Conservation (phyloP, 1,140 invertebrate genomes). For the Ceratosolen fusciceps region DNA sequence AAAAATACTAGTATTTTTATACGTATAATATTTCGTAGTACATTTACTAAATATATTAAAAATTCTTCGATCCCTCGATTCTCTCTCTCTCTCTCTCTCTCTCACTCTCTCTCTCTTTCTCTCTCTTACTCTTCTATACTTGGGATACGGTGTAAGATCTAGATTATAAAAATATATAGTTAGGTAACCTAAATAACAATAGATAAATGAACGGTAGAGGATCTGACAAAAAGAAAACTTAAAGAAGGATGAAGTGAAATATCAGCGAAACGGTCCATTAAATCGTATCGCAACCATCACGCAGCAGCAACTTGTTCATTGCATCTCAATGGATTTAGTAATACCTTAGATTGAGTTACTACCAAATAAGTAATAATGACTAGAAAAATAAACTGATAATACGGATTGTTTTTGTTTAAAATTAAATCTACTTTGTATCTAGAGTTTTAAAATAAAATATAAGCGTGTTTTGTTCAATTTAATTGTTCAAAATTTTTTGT, state of each 20-base stretch:
- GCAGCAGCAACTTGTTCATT: conserved; percentile 72
- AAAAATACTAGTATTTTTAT: too few species aligned
- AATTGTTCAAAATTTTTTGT: too few species aligned
- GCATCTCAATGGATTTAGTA: conserved; percentile 68
- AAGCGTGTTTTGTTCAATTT: too few species aligned
- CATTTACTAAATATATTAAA: too few species aligned
- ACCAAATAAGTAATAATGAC: too few species aligned
- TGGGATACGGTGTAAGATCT: background rate
- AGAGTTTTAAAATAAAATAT: too few species aligned
- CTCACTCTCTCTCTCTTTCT: background rate
- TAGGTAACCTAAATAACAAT: conserved; percentile 40
- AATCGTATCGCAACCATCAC: conserved; percentile 72
- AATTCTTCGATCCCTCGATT: background rate
- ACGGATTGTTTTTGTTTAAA: too few species aligned
- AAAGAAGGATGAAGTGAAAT: conserved; percentile 56
- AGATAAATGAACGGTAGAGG: conserved; percentile 52
- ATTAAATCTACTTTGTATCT: too few species aligned
- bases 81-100: background rate
- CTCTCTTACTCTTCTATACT: background rate
- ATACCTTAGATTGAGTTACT: too few species aligned
- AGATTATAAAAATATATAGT: background rate
- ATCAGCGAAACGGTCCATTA: conserved; percentile 69
- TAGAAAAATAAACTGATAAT: too few species aligned
- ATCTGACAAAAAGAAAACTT: conserved; percentile 43
- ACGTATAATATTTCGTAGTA: too few species aligned